Conservation (phyloP, 2,113 vertebrate genomes). For the Irena cyanogastra region DNA sequence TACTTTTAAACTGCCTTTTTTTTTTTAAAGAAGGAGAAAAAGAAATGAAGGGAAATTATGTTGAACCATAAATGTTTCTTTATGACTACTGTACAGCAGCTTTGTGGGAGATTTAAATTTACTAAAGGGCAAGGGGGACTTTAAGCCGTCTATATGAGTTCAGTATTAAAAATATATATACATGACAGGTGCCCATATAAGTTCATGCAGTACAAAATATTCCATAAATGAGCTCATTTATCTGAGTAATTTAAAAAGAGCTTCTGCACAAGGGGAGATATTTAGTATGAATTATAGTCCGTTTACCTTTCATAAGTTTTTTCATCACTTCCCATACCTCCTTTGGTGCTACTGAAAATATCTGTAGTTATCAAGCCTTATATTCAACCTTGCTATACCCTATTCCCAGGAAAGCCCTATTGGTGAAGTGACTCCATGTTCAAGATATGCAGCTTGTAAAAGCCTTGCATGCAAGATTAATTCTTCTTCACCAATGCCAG, state of each 20-base stretch:
- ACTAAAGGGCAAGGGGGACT: constrained; percentile 64
- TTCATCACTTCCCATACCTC: constrained; percentile 58
- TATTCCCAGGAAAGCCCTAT: constrained; percentile 34
- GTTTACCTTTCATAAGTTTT: constrained; percentile 66
- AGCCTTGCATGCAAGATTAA: not conserved
- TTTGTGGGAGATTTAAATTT: constrained; percentile 68
- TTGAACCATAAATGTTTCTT: constrained; percentile 76
- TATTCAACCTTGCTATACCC: constrained; percentile 41
- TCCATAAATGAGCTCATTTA: constrained; percentile 67
- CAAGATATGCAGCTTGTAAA: not conserved
- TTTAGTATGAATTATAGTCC: constrained; percentile 54
- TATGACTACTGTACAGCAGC: constrained; percentile 69
- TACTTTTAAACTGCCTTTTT: constrained; percentile 74
- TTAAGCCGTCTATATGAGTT: constrained; percentile 53
- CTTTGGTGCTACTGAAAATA: constrained; percentile 58
- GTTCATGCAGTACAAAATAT: constrained; percentile 60
- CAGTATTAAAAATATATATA: constrained; percentile 65
- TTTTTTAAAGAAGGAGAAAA: constrained; percentile 60
- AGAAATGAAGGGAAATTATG: constrained; percentile 72
- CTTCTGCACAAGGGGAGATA: constrained; percentile 58
- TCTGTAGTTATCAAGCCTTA: constrained; percentile 31
- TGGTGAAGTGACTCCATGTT: constrained; percentile 9
- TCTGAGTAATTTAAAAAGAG: constrained; percentile 64
- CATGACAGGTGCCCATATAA: constrained; percentile 67
- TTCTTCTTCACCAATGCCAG: not conserved